Base-by-base conservation (phyloP, 1,140 invertebrate genomes). In the Leptinotarsa undecemlineata region DNA sequence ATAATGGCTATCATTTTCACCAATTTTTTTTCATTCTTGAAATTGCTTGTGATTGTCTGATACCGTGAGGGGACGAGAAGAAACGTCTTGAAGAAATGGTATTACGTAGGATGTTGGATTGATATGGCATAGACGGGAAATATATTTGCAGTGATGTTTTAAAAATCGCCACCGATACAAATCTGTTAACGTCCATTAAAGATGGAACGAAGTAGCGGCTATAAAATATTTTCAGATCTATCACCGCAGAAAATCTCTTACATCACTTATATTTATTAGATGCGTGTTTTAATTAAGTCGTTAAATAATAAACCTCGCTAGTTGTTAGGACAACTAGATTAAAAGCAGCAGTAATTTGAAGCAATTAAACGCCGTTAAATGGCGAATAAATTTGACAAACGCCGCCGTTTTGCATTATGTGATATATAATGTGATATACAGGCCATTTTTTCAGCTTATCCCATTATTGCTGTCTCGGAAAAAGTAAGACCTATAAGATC, bases 341-440 rank as follows among this genome's bases (percentile, higher is more conserved):
- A 67, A 42, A 67, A 67, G 64, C 64, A 26, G 64, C 42, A 67
- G 42, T 67, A 42, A 67, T 67, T 67, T 67, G 26, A 23, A 67
- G 64, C 64, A 67, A 67, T 67, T 67, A 67, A 67, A 67, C 23
- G 23, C 64, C 64, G 64, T 26, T 42, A 26, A 67, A 42, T 42
- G 42, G 21, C 21, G 64, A 67, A 67, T 67, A 26, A 67, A 67
- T 67, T 67, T 26, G 19, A 67, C 17, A 67, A 42, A 67, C 64
- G 26, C 64, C 64, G 64, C 64, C 64, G 21, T 42, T 13, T 23
- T 42, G 64, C 64, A 57, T 57, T 57, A 57, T 17, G 51, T 57
- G 51, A 19, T 57, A 0, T 57, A 57, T 14, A 57, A 57, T 17
- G 17, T 57, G 51, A 19, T 57, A 57, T 57, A 57, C 51, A 57